Base-by-base conservation (phyloP, 1,140 invertebrate species). In the Drusus annulatus region DNA sequence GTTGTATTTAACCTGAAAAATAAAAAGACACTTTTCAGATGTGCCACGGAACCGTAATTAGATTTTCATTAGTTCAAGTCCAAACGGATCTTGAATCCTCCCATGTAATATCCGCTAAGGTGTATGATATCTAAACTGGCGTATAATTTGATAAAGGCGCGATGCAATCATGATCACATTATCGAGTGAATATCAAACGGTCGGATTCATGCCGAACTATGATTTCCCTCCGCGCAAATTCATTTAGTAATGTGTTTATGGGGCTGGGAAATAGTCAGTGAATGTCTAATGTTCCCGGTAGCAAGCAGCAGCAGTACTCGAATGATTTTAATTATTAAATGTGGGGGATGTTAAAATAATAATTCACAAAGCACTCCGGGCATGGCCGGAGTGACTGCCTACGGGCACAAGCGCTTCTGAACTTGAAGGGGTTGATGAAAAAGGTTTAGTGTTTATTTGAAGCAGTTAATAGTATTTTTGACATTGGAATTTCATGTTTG, bases 221-320 rank as follows among this genome's bases (percentile, higher is more conserved):
- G 68, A 50, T 71, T 71, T 51, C 25, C 52, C 73, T 75, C 50
- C 50, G 74, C 23, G 21, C 36, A 45, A 63, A 76, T 76, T 76
- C 45, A 76, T 76, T 63, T 62, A 76, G 31, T 36, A 23, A 31
- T 74, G 8, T 36, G 28, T 21, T 36, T 31, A 50, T 45, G 13
- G 65, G 17, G 8, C 68, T 45, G 68, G 4, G 36, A 21, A 71
- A 8, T 23, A 21, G 50, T 52, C 45, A 71, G n/a, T 52, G 68
- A 71, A 23, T 71, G 15, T 31, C 63, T 17, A 65, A 52, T 45
- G 36, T 45, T 45, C 1, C 36, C 36, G 36, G 36, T 45, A 45
- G 36, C 8, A 45, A 2, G 8, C 68, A 51, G 45, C 19, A 2
- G 8, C 68, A 51, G 45, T 45, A 23, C 68, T 52, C 17, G 21